Evolutionary conservation across 2,113 vertebrate genomes (phyloP), one percentile per base, ranked within the genome.

Genomic region (Oreochromis aureus): DNA sequence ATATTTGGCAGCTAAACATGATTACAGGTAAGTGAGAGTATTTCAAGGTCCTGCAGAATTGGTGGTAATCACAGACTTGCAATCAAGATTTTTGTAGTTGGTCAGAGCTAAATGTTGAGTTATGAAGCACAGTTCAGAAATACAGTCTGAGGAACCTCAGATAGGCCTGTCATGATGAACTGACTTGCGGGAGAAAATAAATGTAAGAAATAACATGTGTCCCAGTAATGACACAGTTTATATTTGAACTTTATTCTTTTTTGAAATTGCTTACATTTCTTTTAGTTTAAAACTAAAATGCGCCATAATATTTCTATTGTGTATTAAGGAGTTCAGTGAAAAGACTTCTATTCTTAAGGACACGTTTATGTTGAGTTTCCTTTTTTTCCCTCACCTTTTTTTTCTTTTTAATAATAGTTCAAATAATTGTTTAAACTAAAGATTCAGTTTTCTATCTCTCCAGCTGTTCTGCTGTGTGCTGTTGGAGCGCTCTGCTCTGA

Each of bases 381-480:
- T 58, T 22, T 58, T 58, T 58, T 58, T 2, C 55, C 22, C 55
- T 27, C 11, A 56, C 22, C 12, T 54, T 55, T 6, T 58, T 24
- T 54, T 5, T 1, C 2, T 58, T 58, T 58, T 58, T 58, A 58
- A 27, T 7, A 58, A 58, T 58, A 58, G 55, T 58, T 58, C 1
- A 2, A 56, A 27, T 56, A 56, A 56, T 34, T 69, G 18, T 80
- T 46, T 59, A 2, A 71, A 84, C 36, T 80, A 12, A 80, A 36
- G 6, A 59, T 16, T 8, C 0, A 8, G 10, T 24, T 61, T 88
- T 84, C 13, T 89, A 6, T 91, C 7, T 87, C 76, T 87, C 6
- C 39, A 94, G 95, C 59, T 86, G 51, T 90, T 76, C 24, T 95
- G 6, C 88, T 95, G 63, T 91, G 84, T 54, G 89, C 59, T 56